Percentiles rank a stretch among this genome's conserved stretches.
phyloP scores from a whole-genome alignment of 2,113 vertebrate genomes.

The Tricholaema leucomelas region DNA sequence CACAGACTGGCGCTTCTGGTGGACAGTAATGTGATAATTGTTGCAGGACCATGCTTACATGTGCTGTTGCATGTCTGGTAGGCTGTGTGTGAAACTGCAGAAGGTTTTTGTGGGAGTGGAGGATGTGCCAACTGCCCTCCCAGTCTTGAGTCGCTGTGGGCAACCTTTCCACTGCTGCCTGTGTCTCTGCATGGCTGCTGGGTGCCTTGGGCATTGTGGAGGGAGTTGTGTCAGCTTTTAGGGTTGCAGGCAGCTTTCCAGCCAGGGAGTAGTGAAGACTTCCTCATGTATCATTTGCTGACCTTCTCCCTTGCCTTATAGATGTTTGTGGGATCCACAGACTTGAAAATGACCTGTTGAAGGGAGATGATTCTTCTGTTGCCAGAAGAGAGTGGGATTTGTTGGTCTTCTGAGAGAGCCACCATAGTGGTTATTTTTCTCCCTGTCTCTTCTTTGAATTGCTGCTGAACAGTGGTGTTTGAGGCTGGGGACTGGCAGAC shows the following conservation, averaged over 20 bases:
- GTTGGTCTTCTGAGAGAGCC: not conserved
- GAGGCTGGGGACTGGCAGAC: not conserved
- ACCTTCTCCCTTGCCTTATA: not conserved
- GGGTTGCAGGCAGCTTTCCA: not conserved
- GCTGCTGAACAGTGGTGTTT: not conserved
- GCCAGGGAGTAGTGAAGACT: not conserved
- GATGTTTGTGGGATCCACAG: conserved; percentile 7
- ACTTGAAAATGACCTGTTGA: not conserved
- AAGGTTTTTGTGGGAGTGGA: not conserved
- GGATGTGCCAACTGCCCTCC: not conserved
- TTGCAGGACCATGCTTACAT: not conserved
- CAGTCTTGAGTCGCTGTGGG: not conserved
- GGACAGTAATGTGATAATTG: not conserved
- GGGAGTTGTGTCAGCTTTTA: not conserved
- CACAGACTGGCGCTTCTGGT: no score
- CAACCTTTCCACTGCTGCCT: not conserved
- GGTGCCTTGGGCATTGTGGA: not conserved
- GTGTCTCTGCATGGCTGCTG: not conserved
- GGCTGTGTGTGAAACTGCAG: not conserved
- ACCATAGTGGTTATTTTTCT: not conserved
- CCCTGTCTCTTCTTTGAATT: not conserved
- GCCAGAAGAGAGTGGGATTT: not conserved
- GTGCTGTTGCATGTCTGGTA: not conserved
- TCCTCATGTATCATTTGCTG: not conserved
- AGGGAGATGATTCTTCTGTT: not conserved